phyloP scores from a whole-genome alignment of 1,140 invertebrate species.

The Zophobas atratus region DNA sequence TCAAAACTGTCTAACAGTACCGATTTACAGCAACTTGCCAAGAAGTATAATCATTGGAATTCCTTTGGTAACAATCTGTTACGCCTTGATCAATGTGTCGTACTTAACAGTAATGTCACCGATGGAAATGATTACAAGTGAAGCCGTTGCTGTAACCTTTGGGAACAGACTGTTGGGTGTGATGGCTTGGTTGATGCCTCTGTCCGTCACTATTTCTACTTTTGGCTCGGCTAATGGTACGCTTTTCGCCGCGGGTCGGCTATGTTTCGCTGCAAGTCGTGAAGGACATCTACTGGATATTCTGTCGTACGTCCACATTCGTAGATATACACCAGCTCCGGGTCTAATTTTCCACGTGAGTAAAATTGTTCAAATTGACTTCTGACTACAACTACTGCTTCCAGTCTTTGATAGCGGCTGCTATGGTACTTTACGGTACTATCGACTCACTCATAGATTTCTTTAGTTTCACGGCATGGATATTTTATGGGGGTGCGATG shows the following conservation, averaged over 20 bases:
- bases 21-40: conserved; percentile 86
- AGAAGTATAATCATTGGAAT: conserved; percentile 97
- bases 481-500: conserved; percentile 95
- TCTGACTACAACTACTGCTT: conserved; percentile 56
- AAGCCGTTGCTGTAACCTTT: conserved; percentile 96
- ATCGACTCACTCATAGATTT: conserved; percentile 94
- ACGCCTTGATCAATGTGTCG: conserved; percentile 96
- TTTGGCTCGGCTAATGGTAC: conserved; percentile 98
- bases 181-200: conserved; percentile 93
- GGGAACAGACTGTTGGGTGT: conserved; percentile 88
- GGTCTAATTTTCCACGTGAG: conserved; percentile 96
- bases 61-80: conserved; percentile 95
- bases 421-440: conserved; percentile 91
- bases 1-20: background rate
- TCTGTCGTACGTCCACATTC: conserved; percentile 93
- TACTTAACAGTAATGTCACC: conserved; percentile 97
- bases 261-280: conserved; percentile 95
- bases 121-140: conserved; percentile 93
- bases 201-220: conserved; percentile 96
- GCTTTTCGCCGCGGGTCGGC: conserved; percentile 90
- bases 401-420: conserved; percentile 80
- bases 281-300: conserved; percentile 95
- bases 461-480: conserved; percentile 96
- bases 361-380: conserved; percentile 51
- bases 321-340: conserved; percentile 93